These are phyloP conservation scores for Blennius ocellaris DNA, from an alignment of 2,113 vertebrate species.

Conservation along the genomic window DNA sequence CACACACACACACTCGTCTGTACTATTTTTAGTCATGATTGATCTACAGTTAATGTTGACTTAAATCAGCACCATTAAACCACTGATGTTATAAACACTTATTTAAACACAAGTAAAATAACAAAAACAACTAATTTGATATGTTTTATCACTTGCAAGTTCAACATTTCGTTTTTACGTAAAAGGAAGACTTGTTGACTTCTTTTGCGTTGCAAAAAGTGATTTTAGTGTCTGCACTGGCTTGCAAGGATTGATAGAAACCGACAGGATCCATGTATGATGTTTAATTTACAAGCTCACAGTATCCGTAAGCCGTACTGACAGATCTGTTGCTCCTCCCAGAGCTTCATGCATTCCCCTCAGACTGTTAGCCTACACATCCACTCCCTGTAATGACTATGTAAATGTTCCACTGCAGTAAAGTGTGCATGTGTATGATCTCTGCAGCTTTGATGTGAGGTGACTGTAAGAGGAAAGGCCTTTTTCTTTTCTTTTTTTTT, in stretches of 20 bases:
- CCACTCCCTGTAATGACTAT: constrained; percentile 41
- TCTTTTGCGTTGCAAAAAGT: background rate
- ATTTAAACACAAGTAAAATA: background rate
- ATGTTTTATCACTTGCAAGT: background rate
- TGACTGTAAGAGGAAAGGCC: background rate
- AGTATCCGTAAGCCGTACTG: background rate
- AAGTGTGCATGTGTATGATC: background rate
- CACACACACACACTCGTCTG: too few species aligned
- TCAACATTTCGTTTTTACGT: background rate
- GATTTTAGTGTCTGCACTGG: background rate
- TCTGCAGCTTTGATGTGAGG: constrained; percentile 36
- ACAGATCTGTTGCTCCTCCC: constrained; percentile 17
- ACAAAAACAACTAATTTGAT: background rate
- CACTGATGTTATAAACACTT: background rate
- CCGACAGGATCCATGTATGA: background rate
- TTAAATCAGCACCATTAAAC: background rate
- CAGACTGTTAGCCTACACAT: constrained; percentile 24
- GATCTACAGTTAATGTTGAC: too few species aligned
- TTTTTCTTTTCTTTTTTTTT: constrained; percentile 10
- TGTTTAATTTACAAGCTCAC: background rate
- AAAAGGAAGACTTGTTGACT: background rate
- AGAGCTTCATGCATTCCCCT: constrained; percentile 5
- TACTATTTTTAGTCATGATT: too few species aligned
- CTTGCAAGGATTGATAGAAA: background rate
- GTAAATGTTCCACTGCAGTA: constrained; percentile 49